Percentiles rank a stretch among this genome's conserved stretches.
These are phyloP conservation scores for Hippopotamus amphibius DNA, from an alignment of 2,113 vertebrate species.

Conservation along the genomic window DNA sequence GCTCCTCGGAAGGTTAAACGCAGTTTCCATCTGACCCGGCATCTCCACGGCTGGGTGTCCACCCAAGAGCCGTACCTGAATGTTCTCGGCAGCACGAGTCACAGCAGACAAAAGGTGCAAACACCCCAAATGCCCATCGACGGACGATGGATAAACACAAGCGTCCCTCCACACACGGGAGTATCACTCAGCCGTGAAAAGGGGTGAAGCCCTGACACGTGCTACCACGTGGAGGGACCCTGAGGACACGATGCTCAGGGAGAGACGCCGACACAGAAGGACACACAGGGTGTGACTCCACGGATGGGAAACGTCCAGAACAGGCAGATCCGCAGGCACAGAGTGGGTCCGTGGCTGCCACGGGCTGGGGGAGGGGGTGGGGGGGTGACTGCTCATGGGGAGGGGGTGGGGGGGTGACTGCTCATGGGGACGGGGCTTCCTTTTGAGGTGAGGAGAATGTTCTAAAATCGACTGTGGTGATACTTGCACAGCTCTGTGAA, in stretches of 20 bases:
- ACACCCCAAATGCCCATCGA: accelerated
- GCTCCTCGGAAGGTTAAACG: not conserved
- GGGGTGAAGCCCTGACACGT: accelerated
- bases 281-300: not conserved
- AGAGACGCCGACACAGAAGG: not conserved
- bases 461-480: not conserved
- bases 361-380: too few species aligned
- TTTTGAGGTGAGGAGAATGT: not conserved
- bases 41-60: not conserved
- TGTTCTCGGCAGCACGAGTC: accelerated
- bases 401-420: too few species aligned
- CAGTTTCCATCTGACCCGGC: not conserved
- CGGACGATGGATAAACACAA: accelerated
- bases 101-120: not conserved
- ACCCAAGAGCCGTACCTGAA: not conserved
- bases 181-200: accelerated
- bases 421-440: not conserved
- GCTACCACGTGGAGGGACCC: accelerated
- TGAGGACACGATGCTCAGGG: accelerated
- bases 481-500: not conserved
- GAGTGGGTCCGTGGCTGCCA: not conserved
- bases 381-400: not conserved
- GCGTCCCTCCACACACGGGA: accelerated
- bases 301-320: accelerated
- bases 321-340: not conserved